phyloP scores from a whole-genome alignment of 2,113 vertebrate genomes.

The Stigmatopora argus region DNA sequence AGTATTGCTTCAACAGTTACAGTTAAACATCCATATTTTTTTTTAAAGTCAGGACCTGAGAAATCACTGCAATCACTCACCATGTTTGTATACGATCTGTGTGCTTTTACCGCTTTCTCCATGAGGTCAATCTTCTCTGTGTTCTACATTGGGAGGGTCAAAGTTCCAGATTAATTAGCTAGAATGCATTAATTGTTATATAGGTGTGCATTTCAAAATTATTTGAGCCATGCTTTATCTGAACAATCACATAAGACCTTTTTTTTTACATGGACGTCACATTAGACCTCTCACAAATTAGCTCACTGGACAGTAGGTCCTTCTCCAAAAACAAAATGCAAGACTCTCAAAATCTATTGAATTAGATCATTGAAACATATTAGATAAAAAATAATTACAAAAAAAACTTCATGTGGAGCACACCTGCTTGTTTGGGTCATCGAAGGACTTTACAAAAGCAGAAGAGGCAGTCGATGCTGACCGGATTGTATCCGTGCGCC shows the following conservation, averaged over 20 bases:
- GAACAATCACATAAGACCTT: background rate
- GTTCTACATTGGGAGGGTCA: conserved; percentile 63
- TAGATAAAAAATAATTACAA: background rate
- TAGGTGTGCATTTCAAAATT: background rate
- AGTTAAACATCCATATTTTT: background rate
- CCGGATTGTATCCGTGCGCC: conserved; percentile 90
- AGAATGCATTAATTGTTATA: background rate
- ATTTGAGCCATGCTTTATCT: background rate
- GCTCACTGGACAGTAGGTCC: background rate
- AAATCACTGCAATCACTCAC: conserved; percentile 63
- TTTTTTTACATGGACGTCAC: too few relatives aligned
- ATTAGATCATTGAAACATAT: background rate
- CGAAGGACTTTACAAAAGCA: conserved; percentile 78
- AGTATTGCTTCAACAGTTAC: background rate
- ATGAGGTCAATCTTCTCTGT: conserved; percentile 79
- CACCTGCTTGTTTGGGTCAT: conserved; percentile 72
- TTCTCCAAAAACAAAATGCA: background rate
- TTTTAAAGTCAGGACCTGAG: background rate
- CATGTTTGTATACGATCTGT: conserved; percentile 79
- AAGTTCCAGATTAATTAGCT: background rate
- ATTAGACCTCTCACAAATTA: too few relatives aligned
- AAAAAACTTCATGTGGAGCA: conserved; percentile 17
- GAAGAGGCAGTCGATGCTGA: conserved; percentile 76
- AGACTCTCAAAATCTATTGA: too few relatives aligned
- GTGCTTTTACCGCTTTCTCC: conserved; percentile 78